phyloP scores from a whole-genome alignment of 1,140 invertebrate genomes.

The Carcinoscorpius rotundicauda region DNA sequence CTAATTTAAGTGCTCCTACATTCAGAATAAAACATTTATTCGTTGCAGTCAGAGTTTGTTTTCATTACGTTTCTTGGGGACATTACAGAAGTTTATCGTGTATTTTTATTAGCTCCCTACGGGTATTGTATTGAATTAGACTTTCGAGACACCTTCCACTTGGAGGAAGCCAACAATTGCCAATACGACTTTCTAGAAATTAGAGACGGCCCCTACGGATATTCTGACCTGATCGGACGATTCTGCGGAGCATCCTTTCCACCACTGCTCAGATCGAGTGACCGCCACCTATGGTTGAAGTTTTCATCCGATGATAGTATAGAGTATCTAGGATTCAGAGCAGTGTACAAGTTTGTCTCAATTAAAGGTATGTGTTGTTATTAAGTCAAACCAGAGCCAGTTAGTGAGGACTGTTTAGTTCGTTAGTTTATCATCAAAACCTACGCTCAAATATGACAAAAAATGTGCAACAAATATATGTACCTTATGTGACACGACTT shows the following conservation, averaged over 20 bases:
- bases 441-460: no score
- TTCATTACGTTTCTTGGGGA: no score
- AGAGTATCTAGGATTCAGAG: constrained; percentile 66
- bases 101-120: constrained; percentile 49
- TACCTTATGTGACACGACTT: no score
- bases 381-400: no score
- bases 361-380: constrained; percentile 25
- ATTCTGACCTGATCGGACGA: constrained; percentile 50
- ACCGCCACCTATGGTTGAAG: constrained; percentile 63
- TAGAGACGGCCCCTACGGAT: constrained; percentile 70
- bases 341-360: constrained; percentile 53
- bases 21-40: no score
- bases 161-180: constrained; percentile 60
- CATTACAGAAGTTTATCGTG: no score
- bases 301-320: constrained; percentile 76
- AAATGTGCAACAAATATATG: no score
- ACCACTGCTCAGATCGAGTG: constrained; percentile 56
- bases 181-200: constrained; percentile 67
- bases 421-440: no score
- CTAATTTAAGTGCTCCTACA: no score
- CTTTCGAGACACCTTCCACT: constrained; percentile 64
- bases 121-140: constrained; percentile 62
- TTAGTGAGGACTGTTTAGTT: no score
- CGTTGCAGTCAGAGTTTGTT: no score
- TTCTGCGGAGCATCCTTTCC: constrained; percentile 68